These are phyloP conservation scores for Steinernema scapterisci DNA, from an alignment of 2,888 invertebrate genomes.

Conservation along the genomic window DNA sequence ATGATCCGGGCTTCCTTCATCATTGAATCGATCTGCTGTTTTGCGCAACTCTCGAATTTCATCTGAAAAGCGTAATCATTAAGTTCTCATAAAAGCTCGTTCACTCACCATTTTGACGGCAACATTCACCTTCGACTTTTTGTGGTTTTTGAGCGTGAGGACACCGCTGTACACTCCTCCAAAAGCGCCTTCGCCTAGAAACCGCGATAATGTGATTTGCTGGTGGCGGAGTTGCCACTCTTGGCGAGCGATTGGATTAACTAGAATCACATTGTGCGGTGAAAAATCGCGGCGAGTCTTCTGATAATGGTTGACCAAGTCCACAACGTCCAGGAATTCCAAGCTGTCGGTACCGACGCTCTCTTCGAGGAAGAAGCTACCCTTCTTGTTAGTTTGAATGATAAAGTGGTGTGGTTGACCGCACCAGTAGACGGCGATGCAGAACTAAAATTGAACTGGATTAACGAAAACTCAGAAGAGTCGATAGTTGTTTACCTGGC, in stretches of 20 bases:
- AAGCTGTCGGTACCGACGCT: not conserved
- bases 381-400: not conserved
- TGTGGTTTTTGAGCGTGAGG: not conserved
- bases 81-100: not conserved
- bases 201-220: not conserved
- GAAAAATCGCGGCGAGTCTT: not conserved
- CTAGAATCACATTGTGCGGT: not conserved
- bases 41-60: conserved; percentile 34
- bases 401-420: conserved; percentile 33
- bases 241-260: conserved; percentile 35
- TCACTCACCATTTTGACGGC: conserved; percentile 30
- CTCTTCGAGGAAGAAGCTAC: not conserved
- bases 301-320: conserved; percentile 33
- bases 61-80: conserved; percentile 29
- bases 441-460: conserved; percentile 4
- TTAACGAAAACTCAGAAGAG: not conserved
- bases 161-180: conserved; percentile 35
- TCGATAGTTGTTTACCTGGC: not conserved
- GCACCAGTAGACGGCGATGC: conserved; percentile 35
- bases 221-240: conserved; percentile 37
- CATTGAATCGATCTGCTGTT: conserved; percentile 39
- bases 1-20: conserved; percentile 83
- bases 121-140: conserved; percentile 1
- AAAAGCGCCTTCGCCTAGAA: conserved; percentile 38
- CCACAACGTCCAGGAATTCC: conserved; percentile 33